Base-by-base conservation (phyloP, 2,113 vertebrate species). In the Cyprinodon brontotheroides region DNA sequence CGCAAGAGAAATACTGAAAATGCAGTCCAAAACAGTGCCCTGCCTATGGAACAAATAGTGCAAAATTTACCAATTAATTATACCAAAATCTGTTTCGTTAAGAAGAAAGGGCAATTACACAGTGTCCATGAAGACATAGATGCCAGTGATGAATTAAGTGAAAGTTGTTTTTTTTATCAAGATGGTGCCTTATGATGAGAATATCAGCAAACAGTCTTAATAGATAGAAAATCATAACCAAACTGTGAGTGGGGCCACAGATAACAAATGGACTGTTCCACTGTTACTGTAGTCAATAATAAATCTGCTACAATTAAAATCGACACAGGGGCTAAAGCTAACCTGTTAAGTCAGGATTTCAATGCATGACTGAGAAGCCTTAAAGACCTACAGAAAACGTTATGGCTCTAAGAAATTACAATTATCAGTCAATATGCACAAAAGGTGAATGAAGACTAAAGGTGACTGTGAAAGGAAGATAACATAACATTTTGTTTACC, bases 51-150 rank as follows among this genome's bases (percentile, higher is more conserved):
- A 41, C 14, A 29, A 69, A 59, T 39, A 4, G 47, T 17, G 65
- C 47, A 50, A 68, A 50, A 36, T 68, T 36, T 17, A 68, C 45
- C 48, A 68, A 68, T 17, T 4, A 40, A 48, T 36, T 48, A 36
- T 48, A 22, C 43, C 3, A 69, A 39, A 69, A 74, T 65, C 17
- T 74, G 60, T 22, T 12, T 50, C 43, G 8, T 65, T 4, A 57
- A 66, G 62, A 70, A 53, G 15, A 80, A 41, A 20, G 17, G 48
- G 60, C 50, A 70, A 11, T 14, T 75, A 37, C 41, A 80, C 20
- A 50, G 41, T 37, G 78, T 41, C 40, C 45, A 53, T 45, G 62
- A 40, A 36, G 61, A 72, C 12, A 41, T 20, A 11, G 71, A 53
- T 53, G 62, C 74, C 71, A 48, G 50, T 3, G 50, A 65, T 61